Conservation (phyloP, 2,888 invertebrate species). For the Napeogenes inachia region DNA sequence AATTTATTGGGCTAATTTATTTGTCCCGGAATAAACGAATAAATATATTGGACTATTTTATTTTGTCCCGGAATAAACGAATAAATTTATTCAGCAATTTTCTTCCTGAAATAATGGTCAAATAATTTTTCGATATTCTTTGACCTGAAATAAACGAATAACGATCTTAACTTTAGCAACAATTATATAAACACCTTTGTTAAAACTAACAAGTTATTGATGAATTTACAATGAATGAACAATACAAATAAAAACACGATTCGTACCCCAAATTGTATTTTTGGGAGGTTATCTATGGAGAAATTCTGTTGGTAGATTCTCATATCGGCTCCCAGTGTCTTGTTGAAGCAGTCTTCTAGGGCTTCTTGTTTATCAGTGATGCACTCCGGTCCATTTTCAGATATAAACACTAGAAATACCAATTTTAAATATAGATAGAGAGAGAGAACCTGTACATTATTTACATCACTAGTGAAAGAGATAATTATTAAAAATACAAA, state of each 20-base stretch:
- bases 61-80: background rate
- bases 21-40: no score
- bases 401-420: conserved; percentile 82
- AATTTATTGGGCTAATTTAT: no score
- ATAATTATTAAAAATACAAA: conserved; percentile 7
- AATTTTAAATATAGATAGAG: background rate
- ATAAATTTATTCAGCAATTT: no score
- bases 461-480: conserved; percentile 6
- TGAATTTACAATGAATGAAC: background rate
- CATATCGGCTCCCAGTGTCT: conserved; percentile 74
- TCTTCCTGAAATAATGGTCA: no score
- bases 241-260: background rate
- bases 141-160: conserved; percentile 21
- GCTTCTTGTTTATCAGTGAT: conserved; percentile 77
- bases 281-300: conserved; percentile 73
- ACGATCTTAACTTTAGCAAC: no score
- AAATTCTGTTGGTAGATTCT: conserved; percentile 59
- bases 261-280: conserved; percentile 77
- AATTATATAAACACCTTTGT: no score
- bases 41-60: no score
- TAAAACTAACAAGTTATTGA: no score
- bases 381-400: conserved; percentile 89
- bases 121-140: background rate
- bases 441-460: no score
- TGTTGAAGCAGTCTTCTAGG: conserved; percentile 81